Percentiles rank a stretch among this genome's conserved stretches.
Conservation (phyloP, 2,888 invertebrate genomes). For the Sminthurides aquaticus region DNA sequence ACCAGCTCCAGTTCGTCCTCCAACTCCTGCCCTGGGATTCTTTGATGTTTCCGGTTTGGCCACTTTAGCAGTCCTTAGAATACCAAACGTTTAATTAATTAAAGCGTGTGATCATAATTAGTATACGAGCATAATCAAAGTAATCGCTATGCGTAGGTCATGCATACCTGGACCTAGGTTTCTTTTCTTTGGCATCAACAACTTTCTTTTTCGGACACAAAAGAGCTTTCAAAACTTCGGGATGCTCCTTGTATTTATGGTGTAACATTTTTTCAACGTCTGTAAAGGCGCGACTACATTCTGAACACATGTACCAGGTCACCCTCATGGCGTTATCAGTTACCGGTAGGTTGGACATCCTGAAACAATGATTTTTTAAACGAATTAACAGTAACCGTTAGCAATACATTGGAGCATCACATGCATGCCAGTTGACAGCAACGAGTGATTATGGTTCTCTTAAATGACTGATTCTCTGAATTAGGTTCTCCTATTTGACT, state of each 20-base stretch:
- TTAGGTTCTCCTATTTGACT: too few species aligned
- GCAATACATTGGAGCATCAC: too few species aligned
- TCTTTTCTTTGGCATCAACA: too few species aligned
- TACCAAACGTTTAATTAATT: not conserved
- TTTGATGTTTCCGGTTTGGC: too few species aligned
- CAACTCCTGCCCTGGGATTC: too few species aligned
- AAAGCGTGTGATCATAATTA: not conserved
- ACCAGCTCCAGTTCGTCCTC: too few species aligned
- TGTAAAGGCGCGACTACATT: not conserved
- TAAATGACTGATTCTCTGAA: too few species aligned
- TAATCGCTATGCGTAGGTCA: not conserved
- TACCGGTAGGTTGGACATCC: not conserved
- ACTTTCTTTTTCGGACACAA: not conserved
- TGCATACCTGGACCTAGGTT: not conserved
- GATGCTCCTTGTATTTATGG: not conserved
- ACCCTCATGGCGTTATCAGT: not conserved
- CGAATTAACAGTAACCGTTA: not conserved
- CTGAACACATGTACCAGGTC: conserved; percentile 1
- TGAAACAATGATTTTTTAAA: too few species aligned
- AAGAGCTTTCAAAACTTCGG: not conserved
- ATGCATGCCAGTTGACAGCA: too few species aligned
- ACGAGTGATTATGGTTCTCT: too few species aligned
- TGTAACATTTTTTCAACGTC: not conserved
- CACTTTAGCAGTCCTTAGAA: not conserved
- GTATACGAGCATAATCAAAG: too few species aligned